Evolutionary conservation across 2,888 invertebrate genomes (phyloP), one percentile per base, ranked within the genome.

Genomic region (Eretmocerus hayati): DNA sequence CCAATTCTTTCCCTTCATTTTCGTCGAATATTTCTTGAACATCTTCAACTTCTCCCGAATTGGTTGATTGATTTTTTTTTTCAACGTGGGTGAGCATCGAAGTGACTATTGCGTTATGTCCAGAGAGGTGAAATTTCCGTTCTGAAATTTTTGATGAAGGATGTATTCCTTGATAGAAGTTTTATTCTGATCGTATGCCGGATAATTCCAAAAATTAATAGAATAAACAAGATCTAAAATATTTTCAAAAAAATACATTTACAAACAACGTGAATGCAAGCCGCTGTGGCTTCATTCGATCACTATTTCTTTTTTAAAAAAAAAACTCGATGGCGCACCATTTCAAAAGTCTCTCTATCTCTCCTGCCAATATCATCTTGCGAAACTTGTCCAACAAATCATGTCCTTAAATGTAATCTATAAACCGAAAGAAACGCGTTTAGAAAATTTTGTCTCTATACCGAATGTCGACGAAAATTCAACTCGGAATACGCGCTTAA

Each of bases 251-350:
- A 47, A 49, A 39, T 16, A 41, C 43, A 53, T 40, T 45, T 42
- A 50, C 42, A 47, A 50, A 53, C 46, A 50, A 53, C 45, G 31
- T 38, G 47, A 48, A 50, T 35, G 15, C 32, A 43, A 39, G 32
- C 53, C 50, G 33, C 39, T 31, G 50, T 35, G 53, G 48, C 45
- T 39, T 26, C 31, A 45, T 48, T 53, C 53, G 44, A 8, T 33
- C 38, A 50, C 53, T 53, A 50, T 53, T 47, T 43, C 31, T 43
- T 48, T 48, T 48, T n/a, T n/a, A n/a, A n/a, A n/a, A n/a, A 23
- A 50, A 50, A 50, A 50, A 50, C 48, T 50, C 50, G 53, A 53
- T 53, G 53, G 50, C 53, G 53, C 50, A 50, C 48, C 50, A 40
- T 39, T 11, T 35, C 19, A 13, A 48, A 50, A 46, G 20, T 43